These are phyloP conservation scores for Meles meles DNA, from an alignment of 2,113 vertebrate species.

Conservation along the genomic window DNA sequence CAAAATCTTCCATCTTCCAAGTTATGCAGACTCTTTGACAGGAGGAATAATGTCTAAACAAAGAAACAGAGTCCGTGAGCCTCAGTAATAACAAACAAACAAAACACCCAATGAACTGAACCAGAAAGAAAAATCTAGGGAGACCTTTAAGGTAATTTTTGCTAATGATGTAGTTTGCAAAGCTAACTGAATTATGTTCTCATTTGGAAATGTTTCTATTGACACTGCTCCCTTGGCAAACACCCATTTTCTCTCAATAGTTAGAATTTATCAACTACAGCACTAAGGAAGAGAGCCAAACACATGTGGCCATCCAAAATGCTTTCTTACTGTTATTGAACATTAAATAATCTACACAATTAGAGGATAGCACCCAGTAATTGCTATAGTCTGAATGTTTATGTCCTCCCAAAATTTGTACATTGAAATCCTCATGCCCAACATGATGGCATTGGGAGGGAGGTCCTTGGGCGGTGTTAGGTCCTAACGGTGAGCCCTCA, in stretches of 20 bases:
- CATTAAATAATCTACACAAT: not conserved
- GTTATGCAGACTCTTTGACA: slow-evolving; percentile 26
- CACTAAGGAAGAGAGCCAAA: slow-evolving; percentile 9
- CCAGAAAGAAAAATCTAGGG: not conserved
- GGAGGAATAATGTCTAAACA: not conserved
- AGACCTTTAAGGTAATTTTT: not conserved
- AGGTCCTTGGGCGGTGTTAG: not conserved
- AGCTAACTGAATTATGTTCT: slow-evolving; percentile 31
- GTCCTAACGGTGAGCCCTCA: not conserved
- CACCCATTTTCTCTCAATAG: not conserved
- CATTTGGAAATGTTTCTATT: slow-evolving; percentile 43
- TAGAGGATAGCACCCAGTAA: not conserved
- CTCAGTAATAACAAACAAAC: not conserved
- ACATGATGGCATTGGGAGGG: not conserved
- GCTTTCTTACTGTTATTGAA: not conserved
- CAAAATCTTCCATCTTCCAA: slow-evolving; percentile 25
- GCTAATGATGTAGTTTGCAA: slow-evolving; percentile 1
- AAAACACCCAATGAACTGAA: not conserved
- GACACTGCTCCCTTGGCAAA: slow-evolving; percentile 11
- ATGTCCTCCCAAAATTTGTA: not conserved
- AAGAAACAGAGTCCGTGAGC: not conserved
- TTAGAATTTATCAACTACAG: slow-evolving; percentile 15
- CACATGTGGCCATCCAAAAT: not conserved
- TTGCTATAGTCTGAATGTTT: not conserved
- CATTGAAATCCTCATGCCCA: not conserved